A percentile compares a stretch with the other conserved stretches of the same genome.
phyloP scores from a whole-genome alignment of 2,113 vertebrate genomes.

The Myotis yumanensis region DNA sequence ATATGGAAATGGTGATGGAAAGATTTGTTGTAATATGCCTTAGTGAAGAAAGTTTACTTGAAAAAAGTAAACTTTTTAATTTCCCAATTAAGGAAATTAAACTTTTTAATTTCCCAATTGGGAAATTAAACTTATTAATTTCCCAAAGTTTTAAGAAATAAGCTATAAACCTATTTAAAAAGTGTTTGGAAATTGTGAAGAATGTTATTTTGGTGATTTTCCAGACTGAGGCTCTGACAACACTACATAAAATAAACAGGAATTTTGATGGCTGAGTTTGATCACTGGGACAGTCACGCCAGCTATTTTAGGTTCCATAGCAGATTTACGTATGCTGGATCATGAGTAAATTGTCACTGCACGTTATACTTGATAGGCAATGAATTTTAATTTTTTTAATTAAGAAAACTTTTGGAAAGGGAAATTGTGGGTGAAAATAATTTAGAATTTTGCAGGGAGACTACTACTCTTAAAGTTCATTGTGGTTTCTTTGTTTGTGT shows the following conservation, averaged over 20 bases:
- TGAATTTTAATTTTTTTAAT: background rate
- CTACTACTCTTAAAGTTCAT: background rate
- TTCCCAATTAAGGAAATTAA: background rate
- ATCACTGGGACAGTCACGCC: background rate
- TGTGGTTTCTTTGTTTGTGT: background rate
- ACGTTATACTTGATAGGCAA: background rate
- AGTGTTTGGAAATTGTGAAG: constrained; percentile 13
- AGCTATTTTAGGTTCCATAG: background rate
- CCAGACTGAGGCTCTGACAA: background rate
- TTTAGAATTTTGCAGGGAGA: background rate
- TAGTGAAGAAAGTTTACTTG: constrained; percentile 20
- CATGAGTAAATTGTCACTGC: background rate
- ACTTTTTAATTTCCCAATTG: background rate
- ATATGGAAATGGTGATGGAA: background rate
- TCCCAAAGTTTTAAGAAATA: constrained; percentile 5
- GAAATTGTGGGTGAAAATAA: background rate
- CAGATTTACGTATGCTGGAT: background rate
- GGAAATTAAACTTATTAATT: too few species aligned
- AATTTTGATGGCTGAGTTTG: background rate
- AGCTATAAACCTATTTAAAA: background rate
- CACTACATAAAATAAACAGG: background rate
- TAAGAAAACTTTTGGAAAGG: background rate
- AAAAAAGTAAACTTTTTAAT: constrained; percentile 5
- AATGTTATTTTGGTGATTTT: constrained; percentile 40
- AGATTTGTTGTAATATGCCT: background rate